Base-by-base conservation (phyloP, 2,113 vertebrate genomes). In the Calypte anna region DNA sequence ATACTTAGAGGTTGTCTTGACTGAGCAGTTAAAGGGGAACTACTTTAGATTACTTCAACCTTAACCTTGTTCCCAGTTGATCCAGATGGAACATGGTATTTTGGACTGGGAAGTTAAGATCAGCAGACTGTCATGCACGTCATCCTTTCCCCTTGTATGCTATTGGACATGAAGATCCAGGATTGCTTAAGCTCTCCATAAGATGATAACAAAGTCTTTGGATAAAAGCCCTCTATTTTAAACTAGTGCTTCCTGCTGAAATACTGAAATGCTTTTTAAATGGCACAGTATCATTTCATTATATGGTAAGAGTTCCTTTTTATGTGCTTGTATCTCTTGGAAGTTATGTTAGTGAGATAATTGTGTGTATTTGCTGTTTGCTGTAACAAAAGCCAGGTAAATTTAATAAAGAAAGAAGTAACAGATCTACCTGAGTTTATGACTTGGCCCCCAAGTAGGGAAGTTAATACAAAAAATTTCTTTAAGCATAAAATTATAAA, bases 401-500 rank as follows among this genome's bases (percentile, higher is more conserved):
- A 90, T 43, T 28, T 68, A 77, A 40, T 1, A 1, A 66, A 75
- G 77, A 81, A 91, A 25, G 79, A 96, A 61, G 84, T 38, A 91
- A 95, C 95, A 92, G 86, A 87, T 86, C 51, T 75, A 89, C 19
- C 70, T 18, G 40, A 83, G 61, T 94, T 94, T 90, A 92, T 93
- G 61, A 69, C 75, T 93, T 93, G 55, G 13, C 28, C 43, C 20
- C 55, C 72, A 93, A 75, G 38, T 80, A 93, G 30, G 27, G 82
- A 95, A 85, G 33, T 79, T 88, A 94, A 90, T 68, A 31, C 14
- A 57, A 69, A 63, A 70, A 62, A 95, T 70, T 93, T 95, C 69
- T 95, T 91, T 83, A 95, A 94, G 54, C 33, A 92, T 70, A 54
- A 44, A 96, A 84, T 28, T 83, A 82, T 55, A 88, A 88, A 96